These are phyloP conservation scores for Dinoponera quadriceps DNA, from an alignment of 1,140 invertebrate genomes.

Conservation along the genomic window DNA sequence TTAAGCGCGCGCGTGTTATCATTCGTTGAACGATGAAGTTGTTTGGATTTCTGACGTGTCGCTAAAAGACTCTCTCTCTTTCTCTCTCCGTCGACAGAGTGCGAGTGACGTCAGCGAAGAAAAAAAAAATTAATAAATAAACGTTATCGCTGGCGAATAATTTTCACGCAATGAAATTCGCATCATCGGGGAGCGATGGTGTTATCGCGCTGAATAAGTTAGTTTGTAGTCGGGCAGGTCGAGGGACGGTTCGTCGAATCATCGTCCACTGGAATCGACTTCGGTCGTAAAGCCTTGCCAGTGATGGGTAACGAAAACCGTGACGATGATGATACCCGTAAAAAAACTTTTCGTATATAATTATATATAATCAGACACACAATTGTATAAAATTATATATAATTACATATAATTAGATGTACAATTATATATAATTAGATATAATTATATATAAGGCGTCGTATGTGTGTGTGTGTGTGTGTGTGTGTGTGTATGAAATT, in stretches of 20 bases:
- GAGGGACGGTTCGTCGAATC: neutral
- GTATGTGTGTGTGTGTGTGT: no score
- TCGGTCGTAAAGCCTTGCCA: neutral
- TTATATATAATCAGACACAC: no score
- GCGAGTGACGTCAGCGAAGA: neutral
- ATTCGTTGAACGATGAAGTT: constrained; percentile 6
- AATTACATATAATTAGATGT: no score
- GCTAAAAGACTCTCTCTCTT: neutral
- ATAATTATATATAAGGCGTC: no score
- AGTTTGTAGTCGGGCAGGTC: neutral
- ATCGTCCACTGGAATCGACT: neutral
- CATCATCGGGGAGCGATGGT: no score
- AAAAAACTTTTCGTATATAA: no score
- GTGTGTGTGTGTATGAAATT: no score
- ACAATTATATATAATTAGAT: no score
- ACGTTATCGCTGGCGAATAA: neutral
- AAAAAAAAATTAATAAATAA: no score
- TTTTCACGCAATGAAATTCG: neutral
- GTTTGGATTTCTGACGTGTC: neutral
- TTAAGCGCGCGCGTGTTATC: neutral
- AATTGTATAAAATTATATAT: no score
- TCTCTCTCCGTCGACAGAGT: neutral
- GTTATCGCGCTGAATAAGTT: no score
- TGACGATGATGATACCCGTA: neutral
- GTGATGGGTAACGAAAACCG: neutral